A percentile compares a stretch with the other conserved stretches of the same genome.
Evolutionary conservation across 64 coral and sea anemone genomes (phyloP).

Genomic region (Actinia equina): DNA sequence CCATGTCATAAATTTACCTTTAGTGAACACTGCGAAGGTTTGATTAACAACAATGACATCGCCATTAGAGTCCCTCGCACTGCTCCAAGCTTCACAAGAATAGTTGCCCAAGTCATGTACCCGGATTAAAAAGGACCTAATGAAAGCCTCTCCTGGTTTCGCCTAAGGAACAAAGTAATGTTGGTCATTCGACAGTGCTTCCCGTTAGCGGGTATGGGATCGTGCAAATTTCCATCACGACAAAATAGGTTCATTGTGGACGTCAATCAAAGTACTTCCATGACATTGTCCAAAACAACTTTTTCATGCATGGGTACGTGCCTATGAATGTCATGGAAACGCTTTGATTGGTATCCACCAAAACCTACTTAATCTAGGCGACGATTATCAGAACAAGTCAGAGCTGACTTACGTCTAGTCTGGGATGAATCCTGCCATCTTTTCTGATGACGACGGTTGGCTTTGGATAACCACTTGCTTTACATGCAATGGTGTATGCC

Average conservation of each 20-base stretch:
- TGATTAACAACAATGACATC: constrained; percentile 28
- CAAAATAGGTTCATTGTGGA: too few species aligned
- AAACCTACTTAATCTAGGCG: too few species aligned
- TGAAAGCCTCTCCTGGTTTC: constrained; percentile 20
- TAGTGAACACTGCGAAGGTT: constrained; percentile 11
- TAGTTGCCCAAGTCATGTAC: constrained; percentile 57
- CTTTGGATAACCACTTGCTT: neutral
- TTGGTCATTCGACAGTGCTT: too few species aligned
- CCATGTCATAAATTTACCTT: constrained; percentile 6
- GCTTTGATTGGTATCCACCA: too few species aligned
- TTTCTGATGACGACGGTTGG: constrained; percentile 5
- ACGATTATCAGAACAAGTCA: too few species aligned
- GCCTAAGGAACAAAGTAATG: neutral
- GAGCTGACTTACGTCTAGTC: neutral
- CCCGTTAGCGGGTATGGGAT: too few species aligned
- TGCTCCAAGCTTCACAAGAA: constrained; percentile 53
- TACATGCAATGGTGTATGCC: neutral
- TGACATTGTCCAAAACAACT: too few species aligned
- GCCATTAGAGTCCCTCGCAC: constrained; percentile 28
- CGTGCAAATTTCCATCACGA: too few species aligned
- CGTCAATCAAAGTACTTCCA: too few species aligned
- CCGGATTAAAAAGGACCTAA: constrained; percentile 5
- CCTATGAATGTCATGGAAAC: too few species aligned
- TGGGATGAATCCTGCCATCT: constrained; percentile 21
- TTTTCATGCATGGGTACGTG: too few species aligned